phyloP scores from a whole-genome alignment of 1,140 invertebrate genomes.

The Drosophila hydei region DNA sequence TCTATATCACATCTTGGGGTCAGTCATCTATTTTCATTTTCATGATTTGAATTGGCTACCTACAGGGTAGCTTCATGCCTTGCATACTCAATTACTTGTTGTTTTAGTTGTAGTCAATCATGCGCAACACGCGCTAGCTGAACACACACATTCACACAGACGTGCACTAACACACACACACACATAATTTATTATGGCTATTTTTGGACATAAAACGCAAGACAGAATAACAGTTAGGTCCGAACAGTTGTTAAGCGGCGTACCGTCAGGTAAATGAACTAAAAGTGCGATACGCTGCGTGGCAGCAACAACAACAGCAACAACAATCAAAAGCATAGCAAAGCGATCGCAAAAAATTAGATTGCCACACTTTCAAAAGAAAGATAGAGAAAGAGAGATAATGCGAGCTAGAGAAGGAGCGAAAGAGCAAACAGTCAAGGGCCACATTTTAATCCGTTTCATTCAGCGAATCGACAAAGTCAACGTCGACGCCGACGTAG shows the following conservation, averaged over 20 bases:
- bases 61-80: constrained; percentile 2
- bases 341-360: constrained; percentile 67
- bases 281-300: constrained; percentile 70
- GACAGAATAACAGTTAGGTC: constrained; percentile 58
- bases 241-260: constrained; percentile 30
- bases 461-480: constrained; percentile 40
- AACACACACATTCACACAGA: constrained; percentile 6
- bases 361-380: constrained; percentile 74
- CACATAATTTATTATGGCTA: constrained; percentile 66
- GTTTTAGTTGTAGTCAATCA: constrained; percentile 43
- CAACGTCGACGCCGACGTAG: constrained; percentile 10
- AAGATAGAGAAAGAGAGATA: constrained; percentile 2
- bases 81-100: constrained; percentile 12
- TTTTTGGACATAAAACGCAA: constrained; percentile 53
- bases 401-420: background rate
- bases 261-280: constrained; percentile 73
- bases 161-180: constrained; percentile 47
- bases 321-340: constrained; percentile 9
- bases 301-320: constrained; percentile 42
- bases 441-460: constrained; percentile 34
- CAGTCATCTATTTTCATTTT: too few relatives aligned
- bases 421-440: constrained; percentile 6
- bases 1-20: background rate
- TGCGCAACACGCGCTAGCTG: constrained; percentile 68
- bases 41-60: background rate